Base-by-base conservation (phyloP, 2,888 invertebrate genomes). In the Cosmopolites sordidus region DNA sequence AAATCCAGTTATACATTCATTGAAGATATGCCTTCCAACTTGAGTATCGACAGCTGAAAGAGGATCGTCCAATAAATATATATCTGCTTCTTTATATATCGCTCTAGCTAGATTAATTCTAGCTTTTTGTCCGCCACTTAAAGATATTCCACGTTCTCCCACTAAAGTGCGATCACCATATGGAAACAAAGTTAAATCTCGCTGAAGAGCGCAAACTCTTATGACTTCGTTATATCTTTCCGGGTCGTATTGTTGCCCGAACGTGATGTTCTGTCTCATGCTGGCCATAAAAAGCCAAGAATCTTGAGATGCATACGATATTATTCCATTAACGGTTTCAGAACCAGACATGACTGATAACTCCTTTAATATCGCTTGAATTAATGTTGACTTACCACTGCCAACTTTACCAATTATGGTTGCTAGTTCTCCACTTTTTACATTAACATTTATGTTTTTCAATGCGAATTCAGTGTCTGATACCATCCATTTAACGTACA, bases 51-150 rank as follows among this genome's bases (percentile, higher is more conserved):
- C 92, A 0, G 93, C 92, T 58, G 90, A 87, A 15, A 93, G 75
- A 0, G 93, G 92, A 75, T 93, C 93, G 70, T 94, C 93, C 43
- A 94, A 74, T 11, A 93, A 73, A 68, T 91, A 93, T 58, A 93
- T 84, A 58, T 91, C 89, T 0, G 89, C 84, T 50, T 89, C 82
- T 38, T 85, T 83, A 73, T 92, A 92, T 1, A 92, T 82, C 0
- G 91, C 86, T 58, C 93, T 81, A 0, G 90, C 92, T 39, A 94
- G 78, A 46, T 89, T 89, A 45, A 95, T 86, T 60, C 94, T 81
- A 0, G 93, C 92, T 59, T 88, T 84, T 70, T 93, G 93, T 1
- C 92, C 89, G 67, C 82, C 87, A 67, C 84, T 85, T 17, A 89
- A 71, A 54, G 81, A 82, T 1, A 84, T 80, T 2, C 88, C 88